A percentile compares a stretch with the other conserved stretches of the same genome.
phyloP scores from a whole-genome alignment of 2,797 vertebrate genomes.

The Pygocentrus nattereri region DNA sequence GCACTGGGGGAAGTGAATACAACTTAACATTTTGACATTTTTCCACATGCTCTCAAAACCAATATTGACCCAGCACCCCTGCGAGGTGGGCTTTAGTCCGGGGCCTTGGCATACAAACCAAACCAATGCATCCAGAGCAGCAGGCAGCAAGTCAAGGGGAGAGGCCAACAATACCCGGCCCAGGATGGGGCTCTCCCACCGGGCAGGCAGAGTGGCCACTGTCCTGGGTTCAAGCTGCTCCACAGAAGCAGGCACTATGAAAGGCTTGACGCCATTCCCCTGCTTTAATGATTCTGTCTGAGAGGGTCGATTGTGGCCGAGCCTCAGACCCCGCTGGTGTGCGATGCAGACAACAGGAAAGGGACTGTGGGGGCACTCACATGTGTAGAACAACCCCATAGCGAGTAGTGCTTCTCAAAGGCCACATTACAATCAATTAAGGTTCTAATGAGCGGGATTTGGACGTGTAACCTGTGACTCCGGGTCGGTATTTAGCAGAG shows the following conservation, averaged over 20 bases:
- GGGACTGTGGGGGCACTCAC: slow-evolving; percentile 73
- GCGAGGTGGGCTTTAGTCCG: slow-evolving; percentile 79
- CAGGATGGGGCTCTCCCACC: slow-evolving; percentile 80
- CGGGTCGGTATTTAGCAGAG: slow-evolving; percentile 76
- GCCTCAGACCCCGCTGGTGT: slow-evolving; percentile 77
- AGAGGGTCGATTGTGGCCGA: slow-evolving; percentile 76
- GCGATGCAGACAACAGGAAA: slow-evolving; percentile 76
- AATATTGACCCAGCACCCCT: slow-evolving; percentile 86
- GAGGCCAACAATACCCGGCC: slow-evolving; percentile 80
- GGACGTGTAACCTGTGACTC: slow-evolving; percentile 77
- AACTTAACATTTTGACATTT: slow-evolving; percentile 86
- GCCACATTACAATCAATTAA: slow-evolving; percentile 85
- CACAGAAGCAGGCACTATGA: slow-evolving; percentile 72
- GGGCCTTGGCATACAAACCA: slow-evolving; percentile 82
- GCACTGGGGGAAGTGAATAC: slow-evolving; percentile 78
- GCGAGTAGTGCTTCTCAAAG: slow-evolving; percentile 77
- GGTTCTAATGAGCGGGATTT: slow-evolving; percentile 80
- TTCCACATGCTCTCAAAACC: slow-evolving; percentile 85
- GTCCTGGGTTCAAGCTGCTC: slow-evolving; percentile 81
- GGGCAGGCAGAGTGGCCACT: slow-evolving; percentile 78
- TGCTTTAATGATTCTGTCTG: slow-evolving; percentile 77
- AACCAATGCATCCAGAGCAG: slow-evolving; percentile 79
- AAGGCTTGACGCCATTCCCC: slow-evolving; percentile 75
- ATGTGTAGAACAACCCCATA: slow-evolving; percentile 74
- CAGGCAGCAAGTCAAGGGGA: slow-evolving; percentile 81